Percentiles rank a stretch among this genome's conserved stretches.
These are phyloP conservation scores for Sitta carolinensis DNA, from an alignment of 2,797 vertebrate species.

Conservation along the genomic window DNA sequence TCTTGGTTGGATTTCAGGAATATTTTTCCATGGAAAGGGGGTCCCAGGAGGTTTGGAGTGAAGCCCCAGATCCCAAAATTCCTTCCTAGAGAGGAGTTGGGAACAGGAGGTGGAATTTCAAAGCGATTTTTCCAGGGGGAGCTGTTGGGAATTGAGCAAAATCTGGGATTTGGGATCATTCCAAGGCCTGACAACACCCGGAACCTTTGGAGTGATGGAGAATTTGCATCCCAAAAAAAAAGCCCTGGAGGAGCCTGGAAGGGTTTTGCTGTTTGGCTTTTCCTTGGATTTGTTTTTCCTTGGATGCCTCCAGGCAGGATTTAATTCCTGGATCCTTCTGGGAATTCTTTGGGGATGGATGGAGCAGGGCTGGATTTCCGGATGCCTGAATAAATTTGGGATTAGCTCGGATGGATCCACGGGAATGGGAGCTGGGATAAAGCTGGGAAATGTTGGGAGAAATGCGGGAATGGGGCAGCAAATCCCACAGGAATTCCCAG, in stretches of 20 bases:
- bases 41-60: neutral
- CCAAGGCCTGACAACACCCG: neutral
- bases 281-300: neutral
- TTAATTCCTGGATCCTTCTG: neutral
- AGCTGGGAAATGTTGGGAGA: accelerated
- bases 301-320: neutral
- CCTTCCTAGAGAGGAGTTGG: neutral
- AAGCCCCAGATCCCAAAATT: neutral
- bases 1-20: neutral
- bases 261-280: neutral
- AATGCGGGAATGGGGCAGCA: neutral
- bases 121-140: neutral
- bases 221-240: neutral
- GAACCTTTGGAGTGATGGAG: neutral
- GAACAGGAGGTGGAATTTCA: neutral
- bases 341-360: neutral
- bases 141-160: neutral
- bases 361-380: neutral
- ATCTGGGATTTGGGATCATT: neutral
- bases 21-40: neutral
- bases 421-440: neutral
- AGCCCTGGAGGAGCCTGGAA: neutral
- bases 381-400: neutral
- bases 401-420: accelerated
- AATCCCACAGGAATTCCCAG: neutral